A percentile compares a stretch with the other conserved stretches of the same genome.
phyloP scores from a whole-genome alignment of 1,140 invertebrate species.

The Zaprionus tsacasi region DNA sequence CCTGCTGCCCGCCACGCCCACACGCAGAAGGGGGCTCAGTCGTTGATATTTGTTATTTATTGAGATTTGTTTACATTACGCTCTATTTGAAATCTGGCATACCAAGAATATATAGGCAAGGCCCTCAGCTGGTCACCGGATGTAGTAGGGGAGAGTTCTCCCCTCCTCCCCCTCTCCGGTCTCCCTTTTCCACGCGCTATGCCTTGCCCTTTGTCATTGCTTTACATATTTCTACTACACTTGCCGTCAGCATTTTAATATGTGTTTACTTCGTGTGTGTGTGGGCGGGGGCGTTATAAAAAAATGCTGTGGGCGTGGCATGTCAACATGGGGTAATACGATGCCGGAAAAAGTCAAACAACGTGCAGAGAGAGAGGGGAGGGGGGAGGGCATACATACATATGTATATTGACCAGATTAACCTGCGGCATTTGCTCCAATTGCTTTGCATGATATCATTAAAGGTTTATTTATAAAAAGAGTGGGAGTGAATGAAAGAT shows the following conservation, averaged over 20 bases:
- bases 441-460: conserved; percentile 3
- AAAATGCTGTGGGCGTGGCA: conserved; percentile 33
- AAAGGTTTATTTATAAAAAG: neutral
- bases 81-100: conserved; percentile 24
- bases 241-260: conserved; percentile 37
- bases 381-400: neutral
- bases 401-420: conserved; percentile 21
- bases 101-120: neutral
- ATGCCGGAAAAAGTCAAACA: conserved; percentile 10
- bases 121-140: conserved; percentile 20
- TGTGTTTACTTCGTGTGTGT: conserved; percentile 6
- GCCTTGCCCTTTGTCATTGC: neutral
- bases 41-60: conserved; percentile 41
- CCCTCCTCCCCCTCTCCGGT: neutral
- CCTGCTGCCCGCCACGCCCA: conserved; percentile 33
- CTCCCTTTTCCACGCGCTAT: neutral
- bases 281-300: no score
- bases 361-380: neutral
- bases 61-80: conserved; percentile 49
- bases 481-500: neutral
- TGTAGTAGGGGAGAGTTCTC: neutral
- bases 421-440: neutral
- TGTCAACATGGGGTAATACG: conserved; percentile 23
- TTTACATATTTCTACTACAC: conserved; percentile 31
- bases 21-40: conserved; percentile 22